Evolutionary conservation across 1,140 invertebrate species (phyloP).

Genomic region (Aphis craccivora): DNA sequence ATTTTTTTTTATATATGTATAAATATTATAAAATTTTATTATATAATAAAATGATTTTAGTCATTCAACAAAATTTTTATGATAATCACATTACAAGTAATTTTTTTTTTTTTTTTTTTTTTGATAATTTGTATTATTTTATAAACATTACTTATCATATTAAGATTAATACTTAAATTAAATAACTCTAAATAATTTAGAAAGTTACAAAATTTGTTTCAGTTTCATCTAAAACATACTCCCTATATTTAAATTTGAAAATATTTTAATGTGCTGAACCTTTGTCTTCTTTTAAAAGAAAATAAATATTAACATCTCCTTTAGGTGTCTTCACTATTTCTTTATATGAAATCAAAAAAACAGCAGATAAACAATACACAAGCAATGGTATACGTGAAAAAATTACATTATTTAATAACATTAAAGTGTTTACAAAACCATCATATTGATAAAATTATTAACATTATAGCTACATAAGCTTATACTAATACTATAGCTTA

Average conservation of each 20-base stretch:
- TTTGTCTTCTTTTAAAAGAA: conserved; percentile 85
- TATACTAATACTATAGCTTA: background rate
- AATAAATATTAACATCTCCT: conserved; percentile 82
- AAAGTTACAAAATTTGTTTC: background rate
- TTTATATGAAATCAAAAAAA: conserved; percentile 77
- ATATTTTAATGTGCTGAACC: conserved; percentile 71
- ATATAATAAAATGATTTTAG: no score
- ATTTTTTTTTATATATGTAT: no score
- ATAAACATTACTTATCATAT: background rate
- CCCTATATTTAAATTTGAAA: background rate
- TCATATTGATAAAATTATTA: background rate
- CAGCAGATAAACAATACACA: conserved; percentile 87
- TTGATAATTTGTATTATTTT: background rate
- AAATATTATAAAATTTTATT: no score
- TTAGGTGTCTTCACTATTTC: conserved; percentile 79
- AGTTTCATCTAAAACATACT: background rate
- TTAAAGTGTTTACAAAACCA: background rate
- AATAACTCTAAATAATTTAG: background rate
- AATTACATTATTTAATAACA: background rate
- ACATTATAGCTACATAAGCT: background rate
- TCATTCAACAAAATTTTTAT: background rate
- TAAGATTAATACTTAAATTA: background rate
- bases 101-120: background rate
- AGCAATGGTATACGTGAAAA: conserved; percentile 86
- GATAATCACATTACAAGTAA: background rate